phyloP scores from a whole-genome alignment of 2,888 invertebrate species.

The Piscicola geometra region DNA sequence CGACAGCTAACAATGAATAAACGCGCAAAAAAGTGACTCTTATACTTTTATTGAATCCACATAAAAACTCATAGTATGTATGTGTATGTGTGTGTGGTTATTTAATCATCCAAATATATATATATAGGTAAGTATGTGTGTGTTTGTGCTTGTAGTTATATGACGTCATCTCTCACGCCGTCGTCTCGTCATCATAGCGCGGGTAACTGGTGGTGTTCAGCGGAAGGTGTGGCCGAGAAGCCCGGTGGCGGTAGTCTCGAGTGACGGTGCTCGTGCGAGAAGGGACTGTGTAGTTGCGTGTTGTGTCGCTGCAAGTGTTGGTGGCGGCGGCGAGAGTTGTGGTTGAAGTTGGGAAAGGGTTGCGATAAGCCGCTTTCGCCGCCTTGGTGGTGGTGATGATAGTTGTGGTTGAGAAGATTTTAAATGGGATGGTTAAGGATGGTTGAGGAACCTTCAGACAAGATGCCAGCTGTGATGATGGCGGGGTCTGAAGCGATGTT shows the following conservation, averaged over 20 bases:
- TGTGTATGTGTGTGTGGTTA: too few relatives aligned
- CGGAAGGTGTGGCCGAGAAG: conserved; percentile 5
- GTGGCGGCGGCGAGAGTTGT: not conserved
- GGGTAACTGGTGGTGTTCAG: conserved; percentile 5
- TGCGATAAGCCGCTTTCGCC: not conserved
- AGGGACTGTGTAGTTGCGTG: not conserved
- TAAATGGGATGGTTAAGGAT: too few relatives aligned
- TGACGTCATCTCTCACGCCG: not conserved
- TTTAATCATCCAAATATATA: not conserved
- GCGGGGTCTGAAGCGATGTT: conserved; percentile 82
- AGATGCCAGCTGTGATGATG: conserved; percentile 72
- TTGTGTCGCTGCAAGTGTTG: not conserved
- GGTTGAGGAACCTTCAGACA: conserved; percentile 54
- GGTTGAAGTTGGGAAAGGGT: not conserved
- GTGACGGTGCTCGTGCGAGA: not conserved
- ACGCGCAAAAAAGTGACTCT: too few relatives aligned
- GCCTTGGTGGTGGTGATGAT: not conserved
- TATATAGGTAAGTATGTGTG: not conserved
- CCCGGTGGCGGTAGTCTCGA: not conserved
- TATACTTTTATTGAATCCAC: too few relatives aligned
- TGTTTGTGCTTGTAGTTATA: not conserved
- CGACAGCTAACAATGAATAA: too few relatives aligned
- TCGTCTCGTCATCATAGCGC: not conserved
- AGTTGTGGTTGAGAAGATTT: too few relatives aligned
- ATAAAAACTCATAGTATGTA: too few relatives aligned